Conservation (phyloP, 2,797 vertebrate genomes). For the Saxicola maurus region DNA sequence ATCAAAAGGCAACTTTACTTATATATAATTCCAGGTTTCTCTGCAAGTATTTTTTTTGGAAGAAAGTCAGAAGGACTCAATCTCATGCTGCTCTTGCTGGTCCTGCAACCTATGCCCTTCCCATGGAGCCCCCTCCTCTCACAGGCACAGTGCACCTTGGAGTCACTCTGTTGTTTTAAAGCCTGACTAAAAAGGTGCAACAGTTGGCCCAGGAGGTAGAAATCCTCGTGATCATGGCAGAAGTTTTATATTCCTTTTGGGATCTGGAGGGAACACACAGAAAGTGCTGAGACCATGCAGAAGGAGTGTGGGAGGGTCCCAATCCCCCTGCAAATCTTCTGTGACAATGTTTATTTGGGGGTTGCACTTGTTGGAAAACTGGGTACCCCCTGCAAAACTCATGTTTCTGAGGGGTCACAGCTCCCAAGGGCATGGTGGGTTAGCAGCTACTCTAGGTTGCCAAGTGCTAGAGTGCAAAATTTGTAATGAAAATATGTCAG, state of each 20-base stretch:
- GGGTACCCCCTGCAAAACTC: neutral
- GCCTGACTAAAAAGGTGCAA: neutral
- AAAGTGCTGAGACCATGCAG: neutral
- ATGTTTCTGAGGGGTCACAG: neutral
- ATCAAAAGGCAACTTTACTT: conserved; percentile 67
- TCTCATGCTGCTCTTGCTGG: neutral
- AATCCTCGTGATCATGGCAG: neutral
- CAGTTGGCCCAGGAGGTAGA: neutral
- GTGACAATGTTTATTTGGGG: neutral
- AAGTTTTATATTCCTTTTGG: conserved; percentile 32
- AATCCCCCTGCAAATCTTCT: neutral
- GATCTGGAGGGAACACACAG: neutral
- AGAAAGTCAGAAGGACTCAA: conserved; percentile 22
- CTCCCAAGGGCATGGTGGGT: accelerated
- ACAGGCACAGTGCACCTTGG: neutral
- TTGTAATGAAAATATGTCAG: neutral
- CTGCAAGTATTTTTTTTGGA: conserved; percentile 55
- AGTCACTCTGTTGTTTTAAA: neutral
- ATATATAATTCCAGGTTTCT: conserved; percentile 68
- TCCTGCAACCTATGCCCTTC: neutral
- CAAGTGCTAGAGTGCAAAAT: neutral
- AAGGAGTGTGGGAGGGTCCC: neutral
- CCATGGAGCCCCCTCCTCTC: neutral
- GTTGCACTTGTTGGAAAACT: neutral
- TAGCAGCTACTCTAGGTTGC: neutral